Evolutionary conservation across 1,140 invertebrate genomes (phyloP).

Genomic region (Apis florea): DNA sequence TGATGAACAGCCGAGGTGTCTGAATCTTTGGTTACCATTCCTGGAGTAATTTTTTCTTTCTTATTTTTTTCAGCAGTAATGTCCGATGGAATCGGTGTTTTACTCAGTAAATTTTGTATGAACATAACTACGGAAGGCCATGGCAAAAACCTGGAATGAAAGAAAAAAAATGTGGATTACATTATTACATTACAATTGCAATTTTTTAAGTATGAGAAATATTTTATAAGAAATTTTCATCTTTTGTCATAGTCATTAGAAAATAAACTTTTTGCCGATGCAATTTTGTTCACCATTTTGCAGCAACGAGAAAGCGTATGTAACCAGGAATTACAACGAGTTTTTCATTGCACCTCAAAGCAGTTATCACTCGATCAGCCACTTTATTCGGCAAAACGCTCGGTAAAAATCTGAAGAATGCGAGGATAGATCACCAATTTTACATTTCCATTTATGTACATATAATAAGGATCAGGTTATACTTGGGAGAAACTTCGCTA

Average conservation of each 20-base stretch:
- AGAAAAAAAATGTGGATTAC: too few relatives aligned
- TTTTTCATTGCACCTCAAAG: constrained; percentile 90
- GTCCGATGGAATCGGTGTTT: too few relatives aligned
- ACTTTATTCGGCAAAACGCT: constrained; percentile 93
- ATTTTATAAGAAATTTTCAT: not conserved
- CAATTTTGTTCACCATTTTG: constrained; percentile 84
- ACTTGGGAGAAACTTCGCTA: constrained; percentile 92
- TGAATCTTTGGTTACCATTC: constrained; percentile 67
- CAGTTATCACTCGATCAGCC: constrained; percentile 90
- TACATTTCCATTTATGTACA: not conserved
- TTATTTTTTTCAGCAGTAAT: too few relatives aligned
- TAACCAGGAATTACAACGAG: constrained; percentile 89
- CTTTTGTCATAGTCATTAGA: not conserved
- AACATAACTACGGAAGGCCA: constrained; percentile 40
- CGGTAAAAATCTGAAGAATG: constrained; percentile 86
- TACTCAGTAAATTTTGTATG: constrained; percentile 78
- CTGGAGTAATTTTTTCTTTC: constrained; percentile 4
- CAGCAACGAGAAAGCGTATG: constrained; percentile 83
- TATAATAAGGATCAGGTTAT: constrained; percentile 59
- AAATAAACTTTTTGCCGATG: not conserved
- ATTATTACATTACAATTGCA: too few relatives aligned
- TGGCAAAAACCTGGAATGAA: too few relatives aligned
- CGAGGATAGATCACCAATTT: not conserved
- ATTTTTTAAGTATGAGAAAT: constrained; percentile 74
- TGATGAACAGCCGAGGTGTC: constrained; percentile 71